Evolutionary conservation across 2,797 vertebrate genomes (phyloP), one percentile per base, ranked within the genome.

Genomic region (Morelia viridis): DNA sequence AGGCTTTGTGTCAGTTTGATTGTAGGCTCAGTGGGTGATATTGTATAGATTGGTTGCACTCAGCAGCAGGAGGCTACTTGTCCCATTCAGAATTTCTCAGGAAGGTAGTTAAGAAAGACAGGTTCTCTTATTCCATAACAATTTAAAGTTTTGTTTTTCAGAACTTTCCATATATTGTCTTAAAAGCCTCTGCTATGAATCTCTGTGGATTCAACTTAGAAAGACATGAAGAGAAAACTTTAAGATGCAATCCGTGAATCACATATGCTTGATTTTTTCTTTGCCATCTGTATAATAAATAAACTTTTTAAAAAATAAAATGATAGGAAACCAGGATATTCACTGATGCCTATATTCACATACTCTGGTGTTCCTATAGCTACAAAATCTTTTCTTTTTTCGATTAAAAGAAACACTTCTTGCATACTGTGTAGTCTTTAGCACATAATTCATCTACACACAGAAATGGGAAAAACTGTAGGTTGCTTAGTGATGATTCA

Each of bases 1-100:
- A 91, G 92, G 90, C 61, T 93, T 91, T 91, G 90, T 93, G 90
- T 93, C 89, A 91, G 87, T 93, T 91, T 93, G 92, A 91, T 91
- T 93, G 92, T 83, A 88, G 87, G 56, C 90, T 91, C 92, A 85
- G 92, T 76, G 61, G 92, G 92, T 91, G 90, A 90, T 60, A 85
- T 89, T 80, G 84, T 93, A 93, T 91, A 91, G 89, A 91, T 91
- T 91, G 92, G 60, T 76, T 93, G 80, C 62, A 85, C 56, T 89
- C 62, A 85, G 62, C 92, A 93, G 92, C 92, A 91, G 92, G 90
- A 41, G 87, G 76, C 76, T 90, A 88, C 86, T 93, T 91, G 92
- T 93, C 90, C 92, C 90, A 89, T 93, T 93, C 92, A 91, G 87
- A 91, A 53, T 93, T 93, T 84, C 90, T 91, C 61, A 88, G 60